These are phyloP conservation scores for Schizopygopsis pylzovi DNA, from an alignment of 2,797 vertebrate species.

Conservation along the genomic window DNA sequence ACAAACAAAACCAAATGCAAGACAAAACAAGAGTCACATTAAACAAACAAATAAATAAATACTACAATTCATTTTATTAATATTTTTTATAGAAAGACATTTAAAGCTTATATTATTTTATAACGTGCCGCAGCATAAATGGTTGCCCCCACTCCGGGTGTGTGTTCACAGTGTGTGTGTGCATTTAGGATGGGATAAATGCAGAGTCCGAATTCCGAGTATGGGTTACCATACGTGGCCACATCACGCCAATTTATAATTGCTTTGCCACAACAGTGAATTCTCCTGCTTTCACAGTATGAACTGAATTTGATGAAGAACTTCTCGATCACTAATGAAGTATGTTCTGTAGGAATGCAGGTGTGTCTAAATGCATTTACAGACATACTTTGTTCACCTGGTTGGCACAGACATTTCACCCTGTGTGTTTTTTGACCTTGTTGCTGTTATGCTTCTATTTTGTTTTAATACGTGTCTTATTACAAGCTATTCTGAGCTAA, in stretches of 20 bases:
- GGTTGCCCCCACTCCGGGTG: too few species aligned
- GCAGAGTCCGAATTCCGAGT: too few species aligned
- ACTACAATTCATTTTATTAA: background rate
- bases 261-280: background rate
- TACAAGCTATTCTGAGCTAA: background rate
- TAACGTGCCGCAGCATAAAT: background rate
- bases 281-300: background rate
- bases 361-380: background rate
- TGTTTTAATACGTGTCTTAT: background rate
- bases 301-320: background rate
- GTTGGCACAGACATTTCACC: background rate
- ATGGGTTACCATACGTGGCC: too few species aligned
- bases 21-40: background rate
- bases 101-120: background rate
- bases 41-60: background rate
- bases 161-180: too few species aligned
- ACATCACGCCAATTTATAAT: too few species aligned
- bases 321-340: background rate
- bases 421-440: background rate
- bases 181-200: too few species aligned
- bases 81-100: background rate
- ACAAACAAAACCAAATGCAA: background rate
- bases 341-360: background rate
- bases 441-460: background rate
- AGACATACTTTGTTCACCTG: background rate